These are phyloP conservation scores for Bombylius major DNA, from an alignment of 2,888 invertebrate genomes.

Conservation along the genomic window DNA sequence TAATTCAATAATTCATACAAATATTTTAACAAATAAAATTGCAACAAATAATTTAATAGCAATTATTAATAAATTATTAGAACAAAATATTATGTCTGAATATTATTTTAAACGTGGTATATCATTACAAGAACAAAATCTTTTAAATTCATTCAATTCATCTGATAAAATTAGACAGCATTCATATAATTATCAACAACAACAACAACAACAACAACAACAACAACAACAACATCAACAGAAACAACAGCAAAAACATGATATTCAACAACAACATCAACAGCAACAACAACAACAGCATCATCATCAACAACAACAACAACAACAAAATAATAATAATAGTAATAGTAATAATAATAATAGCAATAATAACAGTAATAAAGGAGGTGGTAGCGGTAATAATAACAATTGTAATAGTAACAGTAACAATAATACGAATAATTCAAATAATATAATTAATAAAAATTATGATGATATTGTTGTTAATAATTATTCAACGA, in stretches of 20 bases:
- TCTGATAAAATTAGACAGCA: background rate
- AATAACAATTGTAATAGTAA: background rate
- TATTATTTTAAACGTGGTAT: slow-evolving; percentile 21
- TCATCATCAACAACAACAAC: slow-evolving; percentile 6
- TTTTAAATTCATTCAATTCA: background rate
- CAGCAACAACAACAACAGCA: slow-evolving; percentile 12
- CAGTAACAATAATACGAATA: background rate
- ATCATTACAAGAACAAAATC: slow-evolving; percentile 13
- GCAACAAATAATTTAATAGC: slow-evolving; percentile 21
- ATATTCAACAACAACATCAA: slow-evolving; percentile 1
- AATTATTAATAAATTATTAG: slow-evolving; percentile 20
- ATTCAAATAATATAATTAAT: background rate
- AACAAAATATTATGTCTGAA: slow-evolving; percentile 22
- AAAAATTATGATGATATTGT: background rate
- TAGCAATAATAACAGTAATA: slow-evolving; percentile 10
- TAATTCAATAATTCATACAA: slow-evolving; percentile 20
- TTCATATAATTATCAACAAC: background rate
- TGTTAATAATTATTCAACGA: background rate
- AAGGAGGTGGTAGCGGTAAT: slow-evolving; percentile 7
- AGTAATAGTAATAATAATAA: background rate
- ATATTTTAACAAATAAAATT: slow-evolving; percentile 21
- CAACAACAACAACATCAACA: slow-evolving; percentile 3
- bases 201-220: slow-evolving; percentile 10
- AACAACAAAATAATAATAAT: background rate
- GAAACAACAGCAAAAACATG: slow-evolving; percentile 2